These are phyloP conservation scores for Ataeniobius toweri DNA, from an alignment of 2,797 vertebrate species.

Conservation along the genomic window DNA sequence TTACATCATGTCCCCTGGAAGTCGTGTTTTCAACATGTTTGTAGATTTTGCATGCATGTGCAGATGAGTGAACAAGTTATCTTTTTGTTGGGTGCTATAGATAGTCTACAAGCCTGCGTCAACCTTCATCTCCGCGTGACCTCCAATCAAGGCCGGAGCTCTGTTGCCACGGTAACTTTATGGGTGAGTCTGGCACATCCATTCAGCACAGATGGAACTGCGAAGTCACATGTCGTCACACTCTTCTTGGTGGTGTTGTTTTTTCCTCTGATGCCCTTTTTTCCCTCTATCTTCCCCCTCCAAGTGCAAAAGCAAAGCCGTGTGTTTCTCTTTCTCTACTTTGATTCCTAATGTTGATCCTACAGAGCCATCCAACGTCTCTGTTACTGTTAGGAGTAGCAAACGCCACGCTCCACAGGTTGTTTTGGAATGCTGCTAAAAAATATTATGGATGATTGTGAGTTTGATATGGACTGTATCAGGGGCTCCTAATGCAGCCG, in stretches of 20 bases:
- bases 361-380: conserved; percentile 6
- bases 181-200: conserved; percentile 62
- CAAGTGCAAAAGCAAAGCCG: conserved; percentile 13
- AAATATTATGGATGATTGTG: conserved; percentile 5
- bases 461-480: conserved; percentile 24
- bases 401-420: conserved; percentile 6
- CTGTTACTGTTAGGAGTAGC: conserved; percentile 2
- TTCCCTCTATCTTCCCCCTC: background rate
- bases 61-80: background rate
- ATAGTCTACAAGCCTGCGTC: conserved; percentile 32
- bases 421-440: conserved; percentile 31
- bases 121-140: conserved; percentile 33
- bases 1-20: conserved; percentile 40
- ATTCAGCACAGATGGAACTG: conserved; percentile 70
- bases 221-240: conserved; percentile 65
- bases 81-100: conserved; percentile 6
- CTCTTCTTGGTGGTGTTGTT: conserved; percentile 3
- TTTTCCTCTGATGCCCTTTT: background rate
- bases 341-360: background rate
- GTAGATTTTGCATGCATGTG: background rate
- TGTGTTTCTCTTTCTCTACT: background rate
- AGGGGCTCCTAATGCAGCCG: conserved; percentile 40
- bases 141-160: conserved; percentile 49
- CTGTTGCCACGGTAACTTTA: conserved; percentile 71
- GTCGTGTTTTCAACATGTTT: conserved; percentile 24